These are phyloP conservation scores for Trachelus iudaicus DNA, from an alignment of 2,888 invertebrate genomes.

Conservation along the genomic window DNA sequence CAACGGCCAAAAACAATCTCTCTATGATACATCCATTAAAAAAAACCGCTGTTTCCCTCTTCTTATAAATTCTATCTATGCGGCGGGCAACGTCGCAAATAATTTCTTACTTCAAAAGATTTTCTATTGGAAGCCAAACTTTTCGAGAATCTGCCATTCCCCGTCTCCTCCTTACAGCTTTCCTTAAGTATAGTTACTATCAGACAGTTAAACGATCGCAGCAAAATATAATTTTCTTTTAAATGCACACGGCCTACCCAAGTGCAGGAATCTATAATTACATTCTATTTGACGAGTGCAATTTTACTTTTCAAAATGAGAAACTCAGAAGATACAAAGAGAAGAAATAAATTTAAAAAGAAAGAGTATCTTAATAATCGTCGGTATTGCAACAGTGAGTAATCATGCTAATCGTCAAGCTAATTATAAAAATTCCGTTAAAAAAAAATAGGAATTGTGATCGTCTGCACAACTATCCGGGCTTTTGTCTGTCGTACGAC, in stretches of 20 bases:
- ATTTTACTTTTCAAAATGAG: background rate
- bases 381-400: background rate
- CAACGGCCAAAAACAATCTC: background rate
- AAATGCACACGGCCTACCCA: background rate
- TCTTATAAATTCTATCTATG: background rate
- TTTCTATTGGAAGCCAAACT: background rate
- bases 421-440: background rate
- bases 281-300: background rate
- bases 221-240: background rate
- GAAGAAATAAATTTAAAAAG: background rate
- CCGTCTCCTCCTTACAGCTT: background rate
- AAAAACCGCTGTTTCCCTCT: background rate
- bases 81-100: background rate
- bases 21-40: background rate
- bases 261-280: background rate
- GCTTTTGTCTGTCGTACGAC: slow-evolving; percentile 16
- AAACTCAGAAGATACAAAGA: background rate
- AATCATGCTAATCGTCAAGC: background rate
- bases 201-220: background rate
- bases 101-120: background rate
- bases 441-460: background rate
- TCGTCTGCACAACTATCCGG: background rate
- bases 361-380: background rate
- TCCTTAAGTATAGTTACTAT: background rate
- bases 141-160: background rate